phyloP scores from a whole-genome alignment of 92 coral and sea anemone species.

The Zoanthus sansibaricus region DNA sequence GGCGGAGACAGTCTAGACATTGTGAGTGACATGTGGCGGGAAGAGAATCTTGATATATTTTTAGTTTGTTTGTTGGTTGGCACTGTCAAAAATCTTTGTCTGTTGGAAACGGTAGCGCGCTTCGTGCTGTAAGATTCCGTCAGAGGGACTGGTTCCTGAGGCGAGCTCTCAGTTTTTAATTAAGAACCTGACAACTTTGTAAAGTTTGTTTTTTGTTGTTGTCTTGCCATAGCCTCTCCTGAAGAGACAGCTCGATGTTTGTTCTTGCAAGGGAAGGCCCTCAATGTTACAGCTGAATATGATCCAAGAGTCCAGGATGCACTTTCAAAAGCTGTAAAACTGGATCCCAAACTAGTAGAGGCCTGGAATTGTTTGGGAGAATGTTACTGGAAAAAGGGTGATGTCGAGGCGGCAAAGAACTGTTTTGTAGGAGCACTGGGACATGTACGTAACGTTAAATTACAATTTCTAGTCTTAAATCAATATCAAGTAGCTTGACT shows the following conservation, averaged over 20 bases:
- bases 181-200: no score
- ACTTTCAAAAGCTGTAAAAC: slow-evolving; percentile 92
- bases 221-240: slow-evolving; percentile 62
- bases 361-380: slow-evolving; percentile 99
- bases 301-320: slow-evolving; percentile 92
- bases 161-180: no score
- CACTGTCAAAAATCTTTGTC: no score
- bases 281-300: slow-evolving; percentile 84
- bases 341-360: slow-evolving; percentile 91
- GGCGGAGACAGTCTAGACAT: no score
- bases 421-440: slow-evolving; percentile 95
- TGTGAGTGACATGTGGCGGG: no score
- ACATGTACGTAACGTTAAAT: slow-evolving; percentile 70
- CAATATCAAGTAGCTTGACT: no score
- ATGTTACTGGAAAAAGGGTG: slow-evolving; percentile 97
- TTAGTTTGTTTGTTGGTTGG: no score
- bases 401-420: slow-evolving; percentile 91
- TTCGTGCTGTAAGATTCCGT: no score
- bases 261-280: slow-evolving; percentile 91
- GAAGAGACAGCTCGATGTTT: slow-evolving; percentile 87
- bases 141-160: no score
- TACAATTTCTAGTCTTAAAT: not conserved
- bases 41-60: no score
- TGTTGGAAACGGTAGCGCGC: no score
- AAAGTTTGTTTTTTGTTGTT: not conserved